These are phyloP conservation scores for Drosophila heteroneura DNA, from an alignment of 2,888 invertebrate genomes.

Conservation along the genomic window DNA sequence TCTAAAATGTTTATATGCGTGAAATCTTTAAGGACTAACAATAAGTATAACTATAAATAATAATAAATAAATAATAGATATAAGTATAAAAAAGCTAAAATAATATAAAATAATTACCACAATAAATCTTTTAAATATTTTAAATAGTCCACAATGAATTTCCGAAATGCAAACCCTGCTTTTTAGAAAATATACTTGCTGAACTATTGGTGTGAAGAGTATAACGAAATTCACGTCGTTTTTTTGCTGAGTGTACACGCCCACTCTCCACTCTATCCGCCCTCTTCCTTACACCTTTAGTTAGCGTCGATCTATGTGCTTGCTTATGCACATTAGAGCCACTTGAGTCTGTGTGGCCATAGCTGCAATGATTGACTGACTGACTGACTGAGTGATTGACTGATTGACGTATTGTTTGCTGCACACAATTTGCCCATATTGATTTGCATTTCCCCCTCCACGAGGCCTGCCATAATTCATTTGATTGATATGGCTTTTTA, in stretches of 20 bases:
- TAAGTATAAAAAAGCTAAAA: neutral
- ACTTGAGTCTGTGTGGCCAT: constrained; percentile 59
- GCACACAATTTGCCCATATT: constrained; percentile 53
- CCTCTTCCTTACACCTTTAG: neutral
- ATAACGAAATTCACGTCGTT: neutral
- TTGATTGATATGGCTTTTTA: constrained; percentile 73
- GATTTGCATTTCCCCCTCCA: constrained; percentile 54
- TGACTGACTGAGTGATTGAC: constrained; percentile 31
- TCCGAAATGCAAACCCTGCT: too few species aligned
- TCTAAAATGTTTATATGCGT: too few species aligned
- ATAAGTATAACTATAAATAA: neutral
- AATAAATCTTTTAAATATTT: neutral
- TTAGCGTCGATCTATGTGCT: constrained; percentile 17
- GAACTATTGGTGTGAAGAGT: too few species aligned
- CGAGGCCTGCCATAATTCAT: constrained; percentile 60
- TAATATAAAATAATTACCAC: neutral
- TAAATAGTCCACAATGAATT: too few species aligned
- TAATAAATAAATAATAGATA: neutral
- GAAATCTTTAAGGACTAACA: neutral
- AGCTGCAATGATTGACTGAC: constrained; percentile 28
- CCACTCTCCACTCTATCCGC: neutral
- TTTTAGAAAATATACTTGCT: too few species aligned
- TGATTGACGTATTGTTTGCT: constrained; percentile 42
- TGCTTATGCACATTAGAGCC: constrained; percentile 64
- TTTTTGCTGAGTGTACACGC: neutral